Conservation (phyloP, 2,797 vertebrate genomes). For the Brachymystax lenok region DNA sequence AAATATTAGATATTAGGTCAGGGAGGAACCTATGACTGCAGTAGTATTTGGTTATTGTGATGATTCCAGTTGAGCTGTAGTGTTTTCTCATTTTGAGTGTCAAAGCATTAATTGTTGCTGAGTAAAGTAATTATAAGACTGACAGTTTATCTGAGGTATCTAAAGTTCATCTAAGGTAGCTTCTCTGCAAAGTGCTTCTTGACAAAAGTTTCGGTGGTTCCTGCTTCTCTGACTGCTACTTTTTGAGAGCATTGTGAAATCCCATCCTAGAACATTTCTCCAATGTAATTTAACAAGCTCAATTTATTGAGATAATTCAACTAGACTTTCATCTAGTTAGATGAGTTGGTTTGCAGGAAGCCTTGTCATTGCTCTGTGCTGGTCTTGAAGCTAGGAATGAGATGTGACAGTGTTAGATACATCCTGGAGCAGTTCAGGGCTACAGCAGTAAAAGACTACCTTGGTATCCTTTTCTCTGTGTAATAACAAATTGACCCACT, state of each 20-base stretch:
- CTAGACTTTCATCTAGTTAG: conserved; percentile 48
- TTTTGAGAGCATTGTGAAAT: conserved; percentile 7
- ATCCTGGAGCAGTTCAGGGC: conserved; percentile 17
- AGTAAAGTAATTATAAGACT: background rate
- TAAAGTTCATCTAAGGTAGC: background rate
- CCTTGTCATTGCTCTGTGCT: conserved; percentile 47
- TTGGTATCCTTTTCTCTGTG: conserved; percentile 15
- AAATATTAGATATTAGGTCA: background rate
- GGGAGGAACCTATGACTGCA: background rate
- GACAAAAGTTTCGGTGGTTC: conserved; percentile 9
- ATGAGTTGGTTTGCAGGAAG: conserved; percentile 38
- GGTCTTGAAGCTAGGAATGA: conserved; percentile 32
- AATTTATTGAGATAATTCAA: conserved; percentile 54
- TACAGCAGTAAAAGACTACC: conserved; percentile 12
- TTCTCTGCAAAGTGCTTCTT: background rate
- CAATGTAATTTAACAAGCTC: conserved; percentile 49
- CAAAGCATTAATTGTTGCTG: background rate
- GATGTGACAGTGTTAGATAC: conserved; percentile 48
- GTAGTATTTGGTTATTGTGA: background rate
- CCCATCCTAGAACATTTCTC: conserved; percentile 27
- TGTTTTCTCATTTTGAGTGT: background rate
- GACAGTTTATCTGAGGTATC: background rate
- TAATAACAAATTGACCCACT: conserved; percentile 8
- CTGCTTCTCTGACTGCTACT: conserved; percentile 15
- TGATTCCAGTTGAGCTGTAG: background rate